Percentiles rank a stretch among this genome's conserved stretches.
These are phyloP conservation scores for Nemurella pictetii DNA, from an alignment of 2,888 invertebrate species.

Conservation along the genomic window DNA sequence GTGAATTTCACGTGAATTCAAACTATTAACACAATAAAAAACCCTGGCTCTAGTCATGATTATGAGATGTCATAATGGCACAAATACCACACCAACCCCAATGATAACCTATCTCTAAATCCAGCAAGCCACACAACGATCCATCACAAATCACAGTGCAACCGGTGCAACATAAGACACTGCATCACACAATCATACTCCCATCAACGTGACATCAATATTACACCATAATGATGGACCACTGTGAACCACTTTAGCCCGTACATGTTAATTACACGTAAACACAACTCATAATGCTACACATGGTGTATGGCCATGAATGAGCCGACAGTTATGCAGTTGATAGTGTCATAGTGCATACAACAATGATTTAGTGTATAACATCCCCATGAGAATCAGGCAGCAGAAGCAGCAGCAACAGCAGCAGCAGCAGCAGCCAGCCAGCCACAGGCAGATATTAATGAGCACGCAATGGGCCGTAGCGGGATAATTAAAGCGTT, in stretches of 20 bases:
- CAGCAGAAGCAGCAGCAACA: neutral
- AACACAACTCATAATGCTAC: constrained; percentile 17
- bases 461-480: constrained; percentile 43
- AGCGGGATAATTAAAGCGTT: constrained; percentile 42
- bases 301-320: neutral
- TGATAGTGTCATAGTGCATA: constrained; percentile 39
- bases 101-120: neutral
- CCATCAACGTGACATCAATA: neutral
- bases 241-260: constrained; percentile 24
- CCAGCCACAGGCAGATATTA: constrained; percentile 37
- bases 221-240: constrained; percentile 19
- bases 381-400: constrained; percentile 6
- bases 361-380: constrained; percentile 36
- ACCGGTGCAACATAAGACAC: neutral
- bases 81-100: too few species aligned
- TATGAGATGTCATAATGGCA: too few species aligned
- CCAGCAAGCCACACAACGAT: neutral
- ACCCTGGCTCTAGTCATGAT: too few species aligned
- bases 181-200: neutral
- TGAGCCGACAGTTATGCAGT: constrained; percentile 31
- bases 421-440: neutral
- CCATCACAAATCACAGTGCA: too few species aligned
- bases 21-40: too few species aligned
- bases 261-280: constrained; percentile 28
- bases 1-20: too few species aligned